Percentiles rank a stretch among this genome's conserved stretches.
Evolutionary conservation across 2,888 invertebrate species (phyloP).

Genomic region (Creontiades dilutus): DNA sequence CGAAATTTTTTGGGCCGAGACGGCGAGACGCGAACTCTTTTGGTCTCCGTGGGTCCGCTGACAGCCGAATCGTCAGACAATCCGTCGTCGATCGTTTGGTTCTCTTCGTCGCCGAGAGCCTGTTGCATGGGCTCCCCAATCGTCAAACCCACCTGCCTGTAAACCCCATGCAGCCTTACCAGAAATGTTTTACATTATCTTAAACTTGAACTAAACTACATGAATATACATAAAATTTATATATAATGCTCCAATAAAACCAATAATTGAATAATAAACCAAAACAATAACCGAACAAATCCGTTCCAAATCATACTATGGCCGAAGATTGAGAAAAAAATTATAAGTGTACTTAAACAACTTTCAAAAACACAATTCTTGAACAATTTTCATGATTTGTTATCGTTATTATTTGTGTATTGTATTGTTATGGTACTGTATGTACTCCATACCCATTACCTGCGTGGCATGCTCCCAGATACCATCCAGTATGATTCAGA

Average conservation of each 20-base stretch:
- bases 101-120: slow-evolving; percentile 46
- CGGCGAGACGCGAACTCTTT: slow-evolving; percentile 43
- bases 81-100: slow-evolving; percentile 67
- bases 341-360: no score
- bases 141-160: slow-evolving; percentile 73
- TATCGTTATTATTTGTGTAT: no score
- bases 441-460: no score
- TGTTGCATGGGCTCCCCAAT: slow-evolving; percentile 71
- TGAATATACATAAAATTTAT: background rate
- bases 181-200: slow-evolving; percentile 63
- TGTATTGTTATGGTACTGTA: no score
- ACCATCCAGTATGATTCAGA: no score
- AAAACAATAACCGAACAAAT: background rate
- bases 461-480: no score
- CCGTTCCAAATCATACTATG: no score
- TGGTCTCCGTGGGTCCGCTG: slow-evolving; percentile 36
- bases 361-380: no score
- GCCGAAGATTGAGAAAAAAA: no score
- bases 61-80: slow-evolving; percentile 67
- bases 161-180: slow-evolving; percentile 60
- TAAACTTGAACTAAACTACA: no score
- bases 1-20: slow-evolving; percentile 71
- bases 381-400: no score
- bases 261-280: background rate
- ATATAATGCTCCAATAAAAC: background rate